Evolutionary conservation across 2,888 invertebrate species (phyloP), one percentile per base, ranked within the genome.

Genomic region (Chaetogeoica ovagalla): DNA sequence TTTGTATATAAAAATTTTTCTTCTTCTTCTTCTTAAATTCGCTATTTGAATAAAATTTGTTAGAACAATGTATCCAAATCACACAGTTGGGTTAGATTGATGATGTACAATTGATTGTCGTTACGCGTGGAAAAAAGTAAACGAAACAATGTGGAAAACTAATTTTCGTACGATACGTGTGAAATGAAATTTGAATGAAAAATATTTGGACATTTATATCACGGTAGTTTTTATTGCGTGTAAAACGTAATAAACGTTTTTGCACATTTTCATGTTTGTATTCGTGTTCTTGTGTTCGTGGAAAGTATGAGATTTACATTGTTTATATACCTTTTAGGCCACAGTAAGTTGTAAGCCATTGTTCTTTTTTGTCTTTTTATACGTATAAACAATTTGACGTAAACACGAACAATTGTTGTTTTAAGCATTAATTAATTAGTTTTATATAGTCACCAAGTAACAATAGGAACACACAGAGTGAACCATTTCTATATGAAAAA

Each of bases 241-340:
- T 66, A 66, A 66, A 66, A 43, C 66, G 15, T 21, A 43, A 66
- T 43, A 66, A 66, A 65, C n/a, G 13, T 39, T 65, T n/a, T 13
- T 21, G 7, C 43, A 43, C 8, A 15, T 3, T 66, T 43, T 43
- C n/a, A 21, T 21, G 39, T 66, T 66, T 21, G n/a, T n/a, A n/a
- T n/a, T n/a, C n/a, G n/a, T n/a, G n/a, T n/a, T n/a, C n/a, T 66
- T 0, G 13, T 7, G 0, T 21, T 43, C 15, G 15, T 48, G 21
- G 21, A 66, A 66, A 66, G n/a, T 43, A 66, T 21, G 21, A 66
- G 8, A 66, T 66, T 48, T 48, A 15, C 15, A 15, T 21, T 21
- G 6, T 55, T 55, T 30, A 30, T 30, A 66, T 21, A 48, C 7
- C 8, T 43, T 66, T 48, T 66, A 43, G 17, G 15, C 21, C 43